These are phyloP conservation scores for Peromyscus attwateri DNA, from an alignment of 2,797 vertebrate species.

Conservation along the genomic window DNA sequence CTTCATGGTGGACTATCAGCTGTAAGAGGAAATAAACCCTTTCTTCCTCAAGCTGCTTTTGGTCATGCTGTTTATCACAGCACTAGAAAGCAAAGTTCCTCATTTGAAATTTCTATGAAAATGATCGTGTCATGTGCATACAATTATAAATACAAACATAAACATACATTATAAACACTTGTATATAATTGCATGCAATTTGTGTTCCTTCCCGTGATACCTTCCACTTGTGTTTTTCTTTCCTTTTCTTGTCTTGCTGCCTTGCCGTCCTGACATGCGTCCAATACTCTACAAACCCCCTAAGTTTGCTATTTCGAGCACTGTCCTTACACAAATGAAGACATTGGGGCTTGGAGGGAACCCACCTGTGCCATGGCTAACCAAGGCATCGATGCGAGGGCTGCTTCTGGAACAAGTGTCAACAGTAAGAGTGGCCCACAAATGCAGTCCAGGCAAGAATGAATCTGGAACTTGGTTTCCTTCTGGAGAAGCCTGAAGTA, in stretches of 20 bases:
- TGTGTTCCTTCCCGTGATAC: background rate
- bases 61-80: background rate
- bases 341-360: background rate
- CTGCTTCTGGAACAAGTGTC: background rate
- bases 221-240: background rate
- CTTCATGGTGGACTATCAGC: background rate
- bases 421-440: background rate
- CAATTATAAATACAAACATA: background rate
- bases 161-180: background rate
- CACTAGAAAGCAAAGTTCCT: background rate
- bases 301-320: background rate
- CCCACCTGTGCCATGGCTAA: background rate
- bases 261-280: background rate
- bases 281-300: conserved; percentile 3
- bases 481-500: background rate
- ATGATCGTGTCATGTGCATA: background rate
- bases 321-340: background rate
- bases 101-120: conserved; percentile 1
- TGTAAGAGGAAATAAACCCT: background rate
- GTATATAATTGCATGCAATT: background rate
- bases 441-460: background rate
- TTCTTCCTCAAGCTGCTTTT: background rate
- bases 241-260: background rate
- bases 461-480: background rate
- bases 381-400: background rate